Evolutionary conservation across 2,113 vertebrate genomes (phyloP), one percentile per base, ranked within the genome.

Genomic region (Mesembrinibis cayennensis): DNA sequence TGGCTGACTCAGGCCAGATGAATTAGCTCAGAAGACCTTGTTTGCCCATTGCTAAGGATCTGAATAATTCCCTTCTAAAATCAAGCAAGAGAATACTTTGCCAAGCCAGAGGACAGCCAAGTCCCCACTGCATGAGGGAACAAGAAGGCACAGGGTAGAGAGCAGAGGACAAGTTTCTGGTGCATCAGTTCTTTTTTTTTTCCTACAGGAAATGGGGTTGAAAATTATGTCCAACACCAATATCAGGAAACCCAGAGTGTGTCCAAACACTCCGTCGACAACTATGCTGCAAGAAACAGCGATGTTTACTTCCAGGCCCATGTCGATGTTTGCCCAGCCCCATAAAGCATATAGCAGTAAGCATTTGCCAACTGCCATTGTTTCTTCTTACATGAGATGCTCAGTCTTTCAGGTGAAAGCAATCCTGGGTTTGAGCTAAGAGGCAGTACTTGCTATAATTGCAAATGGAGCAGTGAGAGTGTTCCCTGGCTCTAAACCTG

Each of bases 181-280:
- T 88, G 65, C 38, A 44, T 47, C 22, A 44, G 25, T 65, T 78
- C 4, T 38, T 74, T 81, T 36, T 74, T 71, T 66, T 62, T 84
- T 73, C n/a, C n/a, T 91, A 13, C 76, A 98, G 97, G 91, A 94
- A 8, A 71, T 96, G 88, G 96, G 97, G 23, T 83, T 98, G 94
- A 98, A 98, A 96, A 73, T 97, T 78, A 82, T 97, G 63, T 97
- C 93, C 47, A 98, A 98, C 55, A 94, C 91, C 45, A 87, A 96
- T 40, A 96, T 98, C 89, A 96, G 89, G 87, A 98, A 94, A 77
- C 98, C 98, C 50, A 94, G 59, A 38, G 53, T 80, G 7, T 97
- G 82, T 19, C 38, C 69, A 88, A 80, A 70, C 20, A 63, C 66
- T 47, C 40, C 82, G 32, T 16, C 66, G 4, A 66, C 87, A 73